Conservation (phyloP, 2,113 vertebrate genomes). For the Xiphophorus maculatus region DNA sequence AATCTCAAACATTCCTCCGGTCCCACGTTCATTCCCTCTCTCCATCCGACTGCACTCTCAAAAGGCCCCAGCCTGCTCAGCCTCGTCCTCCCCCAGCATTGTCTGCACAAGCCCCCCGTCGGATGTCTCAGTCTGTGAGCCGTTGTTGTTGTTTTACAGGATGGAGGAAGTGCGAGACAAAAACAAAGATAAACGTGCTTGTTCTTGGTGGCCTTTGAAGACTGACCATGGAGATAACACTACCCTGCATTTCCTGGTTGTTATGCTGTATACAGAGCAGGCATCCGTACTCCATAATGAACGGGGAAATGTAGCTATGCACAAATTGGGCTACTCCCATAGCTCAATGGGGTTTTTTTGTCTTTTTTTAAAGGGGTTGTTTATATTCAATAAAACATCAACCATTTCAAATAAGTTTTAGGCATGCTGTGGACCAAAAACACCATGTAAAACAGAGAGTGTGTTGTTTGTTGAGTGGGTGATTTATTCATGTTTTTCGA, state of each 20-base stretch:
- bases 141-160: conserved; percentile 40
- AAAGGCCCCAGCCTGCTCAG: conserved; percentile 76
- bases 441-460: conserved; percentile 54
- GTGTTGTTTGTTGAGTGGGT: conserved; percentile 47
- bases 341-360: background rate
- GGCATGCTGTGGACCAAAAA: conserved; percentile 66
- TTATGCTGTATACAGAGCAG: conserved; percentile 60
- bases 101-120: conserved; percentile 68
- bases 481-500: conserved; percentile 42
- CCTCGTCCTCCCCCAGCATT: conserved; percentile 72
- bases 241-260: conserved; percentile 67
- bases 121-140: conserved; percentile 71
- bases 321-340: conserved; percentile 55
- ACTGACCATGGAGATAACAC: conserved; percentile 69
- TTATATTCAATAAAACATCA: conserved; percentile 48
- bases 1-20: conserved; percentile 76
- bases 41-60: conserved; percentile 83
- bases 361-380: conserved; percentile 33
- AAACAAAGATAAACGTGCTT: conserved; percentile 62
- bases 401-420: conserved; percentile 54
- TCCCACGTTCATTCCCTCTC: conserved; percentile 60
- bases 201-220: conserved; percentile 68
- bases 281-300: conserved; percentile 54
- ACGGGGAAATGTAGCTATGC: conserved; percentile 50
- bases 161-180: conserved; percentile 54